A percentile compares a stretch with the other conserved stretches of the same genome.
These are phyloP conservation scores for Drosophila nasuta DNA, from an alignment of 1,140 invertebrate genomes.

Conservation along the genomic window DNA sequence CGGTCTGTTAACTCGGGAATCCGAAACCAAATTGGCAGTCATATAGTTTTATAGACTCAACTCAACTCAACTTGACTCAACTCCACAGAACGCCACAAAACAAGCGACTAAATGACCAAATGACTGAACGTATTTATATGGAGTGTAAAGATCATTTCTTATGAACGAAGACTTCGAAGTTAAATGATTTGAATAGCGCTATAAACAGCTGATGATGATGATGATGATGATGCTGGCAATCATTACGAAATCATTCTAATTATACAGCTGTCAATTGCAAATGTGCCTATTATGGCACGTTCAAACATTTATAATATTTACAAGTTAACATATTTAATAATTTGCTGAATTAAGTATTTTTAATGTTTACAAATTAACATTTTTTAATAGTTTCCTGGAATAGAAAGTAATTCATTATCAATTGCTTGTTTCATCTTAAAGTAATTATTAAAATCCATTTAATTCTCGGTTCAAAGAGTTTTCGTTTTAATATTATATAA, in stretches of 20 bases:
- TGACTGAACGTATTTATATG: conserved; percentile 6
- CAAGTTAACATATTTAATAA: not conserved
- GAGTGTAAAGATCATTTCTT: conserved; percentile 31
- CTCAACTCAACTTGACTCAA: not conserved
- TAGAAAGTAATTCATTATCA: too few relatives aligned
- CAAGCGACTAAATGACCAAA: conserved; percentile 1
- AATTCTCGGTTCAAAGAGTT: too few relatives aligned
- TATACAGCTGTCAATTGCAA: not conserved
- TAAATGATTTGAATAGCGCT: conserved; percentile 24
- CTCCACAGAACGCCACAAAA: not conserved
- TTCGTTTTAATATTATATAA: too few relatives aligned
- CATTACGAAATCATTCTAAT: conserved; percentile 4
- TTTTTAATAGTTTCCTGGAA: not conserved
- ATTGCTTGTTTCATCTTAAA: too few relatives aligned
- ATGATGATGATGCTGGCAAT: conserved; percentile 28
- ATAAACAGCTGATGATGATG: conserved; percentile 23
- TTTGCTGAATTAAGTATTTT: not conserved
- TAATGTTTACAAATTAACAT: too few relatives aligned
- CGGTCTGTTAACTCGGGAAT: conserved; percentile 28
- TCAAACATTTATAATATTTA: not conserved
- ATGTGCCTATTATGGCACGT: not conserved
- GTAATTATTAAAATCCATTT: too few relatives aligned
- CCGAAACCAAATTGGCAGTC: conserved; percentile 37
- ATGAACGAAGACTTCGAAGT: not conserved
- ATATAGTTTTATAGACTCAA: conserved; percentile 52